These are phyloP conservation scores for Bruchidius siliquastri DNA, from an alignment of 2,888 invertebrate genomes.

Conservation along the genomic window DNA sequence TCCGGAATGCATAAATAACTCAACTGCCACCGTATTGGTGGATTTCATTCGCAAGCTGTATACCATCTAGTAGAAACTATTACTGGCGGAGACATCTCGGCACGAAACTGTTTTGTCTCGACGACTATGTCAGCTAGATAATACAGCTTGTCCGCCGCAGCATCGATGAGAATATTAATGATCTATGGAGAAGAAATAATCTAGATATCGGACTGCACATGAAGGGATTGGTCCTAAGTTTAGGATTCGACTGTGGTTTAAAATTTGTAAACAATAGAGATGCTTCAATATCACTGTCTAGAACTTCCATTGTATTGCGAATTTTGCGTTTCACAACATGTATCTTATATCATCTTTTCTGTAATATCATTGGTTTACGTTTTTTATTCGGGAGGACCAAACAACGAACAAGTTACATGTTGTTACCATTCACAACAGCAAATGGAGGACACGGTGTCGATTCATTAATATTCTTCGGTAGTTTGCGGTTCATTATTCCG, in stretches of 20 bases:
- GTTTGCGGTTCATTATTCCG: neutral
- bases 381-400: no score
- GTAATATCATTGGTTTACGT: no score
- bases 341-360: no score
- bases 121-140: neutral
- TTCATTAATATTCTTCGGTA: neutral
- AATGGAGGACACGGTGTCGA: neutral
- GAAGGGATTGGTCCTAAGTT: no score
- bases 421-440: neutral
- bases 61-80: neutral
- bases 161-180: neutral
- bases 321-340: no score
- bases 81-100: neutral
- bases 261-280: no score
- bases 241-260: no score
- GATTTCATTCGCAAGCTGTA: neutral
- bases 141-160: neutral
- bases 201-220: neutral
- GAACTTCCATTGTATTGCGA: no score
- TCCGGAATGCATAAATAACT: neutral
- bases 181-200: neutral
- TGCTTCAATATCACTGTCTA: no score
- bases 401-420: no score
- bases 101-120: neutral
- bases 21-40: neutral